Evolutionary conservation across 2,888 invertebrate species (phyloP), one percentile per base, ranked within the genome.

Genomic region (Lochmaea capreae): DNA sequence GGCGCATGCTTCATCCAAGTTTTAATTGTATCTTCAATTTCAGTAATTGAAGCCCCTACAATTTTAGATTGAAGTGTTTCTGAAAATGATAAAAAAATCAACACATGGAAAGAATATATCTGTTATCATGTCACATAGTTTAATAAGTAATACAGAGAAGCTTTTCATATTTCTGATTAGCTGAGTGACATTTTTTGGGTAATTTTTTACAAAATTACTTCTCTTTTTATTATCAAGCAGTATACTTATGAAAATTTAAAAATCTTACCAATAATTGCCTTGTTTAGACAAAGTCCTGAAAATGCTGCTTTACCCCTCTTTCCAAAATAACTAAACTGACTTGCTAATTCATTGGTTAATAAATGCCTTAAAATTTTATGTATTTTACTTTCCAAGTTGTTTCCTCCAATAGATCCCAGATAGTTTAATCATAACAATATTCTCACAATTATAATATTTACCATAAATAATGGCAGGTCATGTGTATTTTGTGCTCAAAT

Each of bases 381-480:
- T 14, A 14, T 49, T 49, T 14, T 49, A 49, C 14, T 14, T 14
- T 68, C 61, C n/a, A 68, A 12, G 18, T 68, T 68, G 58, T 43
- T 68, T 58, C 68, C 68, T 22, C 68, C 68, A 57, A 68, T 39
- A 54, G 59, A 68, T 14, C 68, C 58, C 59, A 68, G 11, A 68
- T 68, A 39, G 26, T 52, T 58, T 39, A 68, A 42, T n/a, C n/a
- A n/a, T n/a, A n/a, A n/a, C n/a, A n/a, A n/a, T n/a, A n/a, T n/a
- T n/a, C n/a, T n/a, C n/a, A n/a, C n/a, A n/a, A n/a, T n/a, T n/a
- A n/a, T n/a, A n/a, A n/a, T n/a, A n/a, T n/a, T n/a, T n/a, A n/a
- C n/a, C n/a, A n/a, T n/a, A n/a, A n/a, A n/a, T n/a, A n/a, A n/a
- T n/a, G n/a, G n/a, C n/a, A n/a, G n/a, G n/a, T n/a, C n/a, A n/a